Percentiles rank a stretch among this genome's conserved stretches.
phyloP scores from a whole-genome alignment of 1,140 invertebrate genomes.

The Drosophila insularis region DNA sequence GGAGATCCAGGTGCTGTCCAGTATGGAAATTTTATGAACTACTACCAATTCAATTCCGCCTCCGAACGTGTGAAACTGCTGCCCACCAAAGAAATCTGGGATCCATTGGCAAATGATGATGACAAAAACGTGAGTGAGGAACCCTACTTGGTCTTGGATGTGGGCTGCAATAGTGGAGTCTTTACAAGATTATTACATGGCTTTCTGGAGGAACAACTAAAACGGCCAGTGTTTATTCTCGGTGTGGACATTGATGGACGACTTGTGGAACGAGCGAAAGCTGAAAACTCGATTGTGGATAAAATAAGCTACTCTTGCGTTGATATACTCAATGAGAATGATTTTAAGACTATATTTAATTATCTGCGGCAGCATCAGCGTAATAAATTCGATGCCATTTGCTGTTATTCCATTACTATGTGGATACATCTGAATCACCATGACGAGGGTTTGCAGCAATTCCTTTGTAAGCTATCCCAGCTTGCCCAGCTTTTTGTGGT shows the following conservation, averaged over 20 bases:
- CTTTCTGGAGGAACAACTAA: slow-evolving; percentile 44
- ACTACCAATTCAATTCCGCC: slow-evolving; percentile 90
- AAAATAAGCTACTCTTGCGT: slow-evolving; percentile 85
- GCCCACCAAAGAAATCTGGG: slow-evolving; percentile 85
- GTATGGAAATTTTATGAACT: slow-evolving; percentile 93
- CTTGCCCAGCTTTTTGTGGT: slow-evolving; percentile 86
- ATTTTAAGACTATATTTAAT: slow-evolving; percentile 75
- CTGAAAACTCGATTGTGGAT: slow-evolving; percentile 82
- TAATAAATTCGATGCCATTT: slow-evolving; percentile 87
- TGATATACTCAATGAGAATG: slow-evolving; percentile 85
- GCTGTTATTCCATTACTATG: slow-evolving; percentile 93
- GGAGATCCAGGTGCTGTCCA: slow-evolving; percentile 88
- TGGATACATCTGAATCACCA: slow-evolving; percentile 94
- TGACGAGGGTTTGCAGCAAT: slow-evolving; percentile 86
- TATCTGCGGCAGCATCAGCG: slow-evolving; percentile 83
- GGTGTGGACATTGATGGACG: slow-evolving; percentile 89
- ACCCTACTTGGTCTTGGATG: slow-evolving; percentile 86
- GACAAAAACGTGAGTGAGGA: slow-evolving; percentile 6
- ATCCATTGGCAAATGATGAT: slow-evolving; percentile 10
- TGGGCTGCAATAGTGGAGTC: slow-evolving; percentile 91
- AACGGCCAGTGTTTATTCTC: slow-evolving; percentile 84
- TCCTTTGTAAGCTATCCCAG: slow-evolving; percentile 84
- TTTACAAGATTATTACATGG: slow-evolving; percentile 84
- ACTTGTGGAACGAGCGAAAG: slow-evolving; percentile 87
- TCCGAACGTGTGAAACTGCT: slow-evolving; percentile 86